phyloP scores from a whole-genome alignment of 2,888 invertebrate species.

The Venusia cambrica region DNA sequence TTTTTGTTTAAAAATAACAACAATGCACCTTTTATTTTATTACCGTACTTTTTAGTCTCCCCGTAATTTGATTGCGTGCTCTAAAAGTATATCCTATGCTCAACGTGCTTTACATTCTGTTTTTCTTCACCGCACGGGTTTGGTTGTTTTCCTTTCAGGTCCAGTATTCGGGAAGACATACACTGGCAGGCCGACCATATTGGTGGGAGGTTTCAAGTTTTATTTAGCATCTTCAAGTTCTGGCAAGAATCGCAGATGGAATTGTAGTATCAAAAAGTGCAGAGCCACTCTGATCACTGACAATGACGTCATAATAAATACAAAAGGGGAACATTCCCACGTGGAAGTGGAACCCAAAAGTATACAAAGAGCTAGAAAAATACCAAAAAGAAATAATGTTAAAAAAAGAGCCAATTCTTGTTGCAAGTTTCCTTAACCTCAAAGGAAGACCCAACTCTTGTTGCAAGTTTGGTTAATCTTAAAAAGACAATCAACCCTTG shows the following conservation, averaged over 20 bases:
- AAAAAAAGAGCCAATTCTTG: conserved; percentile 1
- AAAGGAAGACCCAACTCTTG: too few species aligned
- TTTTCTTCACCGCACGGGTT: conserved; percentile 15
- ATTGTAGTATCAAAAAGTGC: conserved; percentile 38
- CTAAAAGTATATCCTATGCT: too few species aligned
- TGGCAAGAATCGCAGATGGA: conserved; percentile 30
- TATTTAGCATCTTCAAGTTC: too few species aligned
- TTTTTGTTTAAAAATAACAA: too few species aligned
- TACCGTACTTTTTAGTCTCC: too few species aligned
- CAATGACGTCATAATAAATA: conserved; percentile 42
- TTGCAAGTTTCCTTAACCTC: too few species aligned
- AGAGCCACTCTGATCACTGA: conserved; percentile 41
- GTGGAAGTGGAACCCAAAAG: background rate
- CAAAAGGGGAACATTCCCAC: conserved; percentile 45
- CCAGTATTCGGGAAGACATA: conserved; percentile 42
- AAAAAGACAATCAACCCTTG: too few species aligned
- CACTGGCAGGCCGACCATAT: conserved; percentile 36
- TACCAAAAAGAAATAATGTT: background rate
- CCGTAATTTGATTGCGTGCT: too few species aligned
- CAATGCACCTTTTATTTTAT: too few species aligned
- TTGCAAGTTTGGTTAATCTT: too few species aligned
- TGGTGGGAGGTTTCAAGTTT: conserved; percentile 44
- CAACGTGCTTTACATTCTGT: too few species aligned
- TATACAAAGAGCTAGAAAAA: too few species aligned
- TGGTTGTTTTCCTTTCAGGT: conserved; percentile 26